Base-by-base conservation (phyloP, 2,888 invertebrate genomes). In the Hybos culiciformis region DNA sequence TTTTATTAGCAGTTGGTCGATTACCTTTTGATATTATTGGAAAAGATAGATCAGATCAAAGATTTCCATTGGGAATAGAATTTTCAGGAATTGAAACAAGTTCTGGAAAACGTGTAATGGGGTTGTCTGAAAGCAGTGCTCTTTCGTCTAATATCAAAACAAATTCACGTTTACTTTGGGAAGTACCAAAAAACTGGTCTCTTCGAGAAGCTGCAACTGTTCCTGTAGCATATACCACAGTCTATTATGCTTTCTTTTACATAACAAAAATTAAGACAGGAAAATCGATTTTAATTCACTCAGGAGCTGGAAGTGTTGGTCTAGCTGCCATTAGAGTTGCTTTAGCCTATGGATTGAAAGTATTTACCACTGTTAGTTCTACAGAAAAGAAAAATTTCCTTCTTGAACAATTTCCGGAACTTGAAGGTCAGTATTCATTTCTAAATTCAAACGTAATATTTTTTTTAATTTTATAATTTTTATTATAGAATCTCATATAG, bases 1-100 rank as follows among this genome's bases (percentile, higher is more conserved):
- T 94, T 1, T 92, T 93, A 92, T 70, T 85, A 2, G 85, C 91
- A 0, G 84, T 85, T 1, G 92, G 91, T 3, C 86, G 86, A 58
- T 74, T 93, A 2, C 78, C 83, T 5, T 74, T 77, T 0, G 90
- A 91, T 60, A 77, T 82, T 3, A 74, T 84, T 1, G 80, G 80
- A 1, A 71, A 71, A 38, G 70, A 70, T 0, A 67, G 78, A 21
- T 55, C 72, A 21, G 62, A 70, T 2, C 75, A 83, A 51, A 77
- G 78, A 47, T 73, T 71, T 51, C 69, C 76, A 1, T 70, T 75
- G 51, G 81, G 81, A 0, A 71, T 80, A 48, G 82, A 82, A 52
- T 70, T 72, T 50, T 69, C 73, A 17, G 81, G 80, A 17, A 61
- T 71, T 37, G 45, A 50, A 20, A 69, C 14, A 4, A 43, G 62